phyloP scores from a whole-genome alignment of 2,888 invertebrate species.

The Drosophila ustulata region DNA sequence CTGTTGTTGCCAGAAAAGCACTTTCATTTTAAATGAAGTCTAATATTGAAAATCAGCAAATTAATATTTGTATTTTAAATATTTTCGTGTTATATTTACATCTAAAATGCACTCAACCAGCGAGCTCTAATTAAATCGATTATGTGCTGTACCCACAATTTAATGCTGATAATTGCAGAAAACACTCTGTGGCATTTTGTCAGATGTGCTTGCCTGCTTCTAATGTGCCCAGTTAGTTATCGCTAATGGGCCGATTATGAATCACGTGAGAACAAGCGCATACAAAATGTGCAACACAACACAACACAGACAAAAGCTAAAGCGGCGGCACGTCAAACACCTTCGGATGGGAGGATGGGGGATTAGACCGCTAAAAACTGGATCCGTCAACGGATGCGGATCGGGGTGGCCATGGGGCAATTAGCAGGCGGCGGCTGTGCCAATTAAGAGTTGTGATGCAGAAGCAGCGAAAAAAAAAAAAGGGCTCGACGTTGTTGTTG shows the following conservation, averaged over 20 bases:
- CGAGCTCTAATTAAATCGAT: not conserved
- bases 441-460: conserved; percentile 52
- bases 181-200: conserved; percentile 15
- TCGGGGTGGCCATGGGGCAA: conserved; percentile 37
- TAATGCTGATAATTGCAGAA: conserved; percentile 2
- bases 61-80: too few relatives aligned
- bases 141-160: not conserved
- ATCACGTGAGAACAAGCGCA: conserved; percentile 51
- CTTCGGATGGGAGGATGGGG: conserved; percentile 8
- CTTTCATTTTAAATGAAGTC: too few relatives aligned
- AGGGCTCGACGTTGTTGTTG: conserved; percentile 31
- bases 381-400: conserved; percentile 3
- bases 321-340: conserved; percentile 52
- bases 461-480: not conserved
- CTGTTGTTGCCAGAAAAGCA: too few relatives aligned
- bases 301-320: not conserved
- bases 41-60: too few relatives aligned
- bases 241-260: conserved; percentile 53
- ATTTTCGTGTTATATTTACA: too few relatives aligned
- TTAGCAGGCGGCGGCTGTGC: conserved; percentile 55
- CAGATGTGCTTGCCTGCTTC: not conserved
- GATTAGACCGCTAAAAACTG: conserved; percentile 1
- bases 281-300: conserved; percentile 35
- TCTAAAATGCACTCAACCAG: too few relatives aligned
- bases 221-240: conserved; percentile 35